Percentiles rank a stretch among this genome's conserved stretches.
These are phyloP conservation scores for Dromas ardeola DNA, from an alignment of 2,113 vertebrate species.

Conservation along the genomic window DNA sequence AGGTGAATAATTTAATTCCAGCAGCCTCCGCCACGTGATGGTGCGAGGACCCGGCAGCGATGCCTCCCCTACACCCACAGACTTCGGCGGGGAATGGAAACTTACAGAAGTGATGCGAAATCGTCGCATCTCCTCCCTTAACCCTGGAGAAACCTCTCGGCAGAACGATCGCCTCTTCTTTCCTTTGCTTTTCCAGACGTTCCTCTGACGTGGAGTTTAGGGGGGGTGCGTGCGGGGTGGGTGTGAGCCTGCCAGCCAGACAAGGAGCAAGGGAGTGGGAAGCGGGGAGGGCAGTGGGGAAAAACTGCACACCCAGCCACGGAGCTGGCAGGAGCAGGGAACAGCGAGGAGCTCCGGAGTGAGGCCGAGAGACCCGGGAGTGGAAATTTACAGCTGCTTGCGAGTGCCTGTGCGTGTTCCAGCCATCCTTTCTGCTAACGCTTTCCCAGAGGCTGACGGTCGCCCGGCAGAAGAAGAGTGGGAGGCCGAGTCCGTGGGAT, in stretches of 20 bases:
- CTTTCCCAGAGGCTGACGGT: slow-evolving; percentile 59
- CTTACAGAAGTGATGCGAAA: slow-evolving; percentile 42
- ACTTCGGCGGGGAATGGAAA: slow-evolving; percentile 29
- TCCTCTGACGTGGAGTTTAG: slow-evolving; percentile 79
- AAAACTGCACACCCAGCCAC: neutral
- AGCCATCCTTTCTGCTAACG: slow-evolving; percentile 56
- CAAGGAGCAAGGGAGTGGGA: slow-evolving; percentile 37
- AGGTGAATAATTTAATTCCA: slow-evolving; percentile 62
- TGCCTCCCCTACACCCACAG: neutral
- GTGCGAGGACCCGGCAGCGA: neutral
- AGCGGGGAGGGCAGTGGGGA: neutral
- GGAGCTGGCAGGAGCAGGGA: slow-evolving; percentile 67
- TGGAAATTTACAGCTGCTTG: slow-evolving; percentile 82
- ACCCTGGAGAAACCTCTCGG: slow-evolving; percentile 25
- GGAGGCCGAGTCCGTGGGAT: neutral
- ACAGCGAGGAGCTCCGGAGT: slow-evolving; percentile 55
- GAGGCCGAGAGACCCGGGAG: slow-evolving; percentile 64
- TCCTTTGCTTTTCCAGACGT: slow-evolving; percentile 75
- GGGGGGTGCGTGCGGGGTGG: neutral
- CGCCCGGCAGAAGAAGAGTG: slow-evolving; percentile 35
- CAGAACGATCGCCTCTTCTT: slow-evolving; percentile 56
- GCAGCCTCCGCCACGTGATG: neutral
- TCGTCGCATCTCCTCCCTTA: slow-evolving; percentile 44
- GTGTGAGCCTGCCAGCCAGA: slow-evolving; percentile 21
- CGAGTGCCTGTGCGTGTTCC: slow-evolving; percentile 30